Evolutionary conservation across 2,888 invertebrate species (phyloP).

Genomic region (Dermolepida albohirtum): DNA sequence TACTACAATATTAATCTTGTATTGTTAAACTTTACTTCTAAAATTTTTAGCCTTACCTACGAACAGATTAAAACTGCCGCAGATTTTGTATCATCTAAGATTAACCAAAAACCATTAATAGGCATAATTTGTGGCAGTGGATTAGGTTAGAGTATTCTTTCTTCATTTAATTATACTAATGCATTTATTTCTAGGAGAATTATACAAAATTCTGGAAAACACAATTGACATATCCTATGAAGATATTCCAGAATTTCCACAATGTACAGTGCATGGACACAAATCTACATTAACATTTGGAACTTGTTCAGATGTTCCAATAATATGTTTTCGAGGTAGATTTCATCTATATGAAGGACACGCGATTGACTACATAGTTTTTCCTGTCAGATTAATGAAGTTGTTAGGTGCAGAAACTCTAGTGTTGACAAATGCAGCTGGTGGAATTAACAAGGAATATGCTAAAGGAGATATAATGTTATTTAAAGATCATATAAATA

Average conservation of each 20-base stretch:
- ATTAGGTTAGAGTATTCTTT: constrained; percentile 76
- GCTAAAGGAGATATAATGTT: constrained; percentile 94
- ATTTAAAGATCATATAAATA: constrained; percentile 94
- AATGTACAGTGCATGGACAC: constrained; percentile 84
- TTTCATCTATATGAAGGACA: constrained; percentile 97
- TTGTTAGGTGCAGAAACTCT: constrained; percentile 86
- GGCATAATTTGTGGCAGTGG: constrained; percentile 98
- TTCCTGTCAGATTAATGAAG: constrained; percentile 95
- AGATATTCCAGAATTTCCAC: constrained; percentile 91
- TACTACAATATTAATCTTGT: too few species aligned
- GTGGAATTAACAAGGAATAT: constrained; percentile 86
- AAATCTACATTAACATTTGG: constrained; percentile 90
- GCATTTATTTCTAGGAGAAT: constrained; percentile 67
- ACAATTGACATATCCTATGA: constrained; percentile 81
- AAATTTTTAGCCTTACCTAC: background rate
- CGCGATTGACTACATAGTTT: constrained; percentile 86
- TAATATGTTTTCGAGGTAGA: constrained; percentile 94
- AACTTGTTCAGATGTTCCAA: constrained; percentile 76
- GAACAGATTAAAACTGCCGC: constrained; percentile 1
- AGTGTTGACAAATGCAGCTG: constrained; percentile 94
- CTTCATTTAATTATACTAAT: background rate
- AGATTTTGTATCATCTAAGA: constrained; percentile 76
- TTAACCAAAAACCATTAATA: constrained; percentile 80
- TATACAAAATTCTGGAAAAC: constrained; percentile 79
- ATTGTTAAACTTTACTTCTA: too few species aligned